Evolutionary conservation across 2,113 vertebrate species (phyloP).

Genomic region (Gymnocephalus cernua): DNA sequence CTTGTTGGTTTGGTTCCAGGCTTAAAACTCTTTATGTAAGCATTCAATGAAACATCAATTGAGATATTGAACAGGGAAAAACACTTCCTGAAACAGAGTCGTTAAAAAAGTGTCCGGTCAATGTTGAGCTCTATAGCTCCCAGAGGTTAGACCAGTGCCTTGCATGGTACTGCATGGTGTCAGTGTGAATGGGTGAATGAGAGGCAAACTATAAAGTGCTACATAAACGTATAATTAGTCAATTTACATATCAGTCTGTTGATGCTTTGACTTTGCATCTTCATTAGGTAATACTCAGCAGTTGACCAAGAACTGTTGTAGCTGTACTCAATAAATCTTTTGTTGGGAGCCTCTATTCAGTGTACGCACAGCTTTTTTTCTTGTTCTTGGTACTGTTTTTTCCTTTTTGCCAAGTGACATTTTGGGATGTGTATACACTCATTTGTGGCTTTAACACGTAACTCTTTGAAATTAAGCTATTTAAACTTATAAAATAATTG

Average conservation of each 20-base stretch:
- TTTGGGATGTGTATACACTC: neutral
- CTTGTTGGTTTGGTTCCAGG: no score
- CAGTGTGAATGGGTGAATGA: neutral
- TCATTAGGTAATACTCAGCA: neutral
- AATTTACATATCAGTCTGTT: no score
- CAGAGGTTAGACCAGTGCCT: neutral
- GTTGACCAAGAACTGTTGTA: neutral
- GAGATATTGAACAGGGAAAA: no score
- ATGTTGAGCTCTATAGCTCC: no score
- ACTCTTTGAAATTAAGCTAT: neutral
- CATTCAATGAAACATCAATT: no score
- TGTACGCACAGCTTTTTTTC: no score
- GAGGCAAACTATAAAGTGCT: no score
- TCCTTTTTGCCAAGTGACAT: neutral
- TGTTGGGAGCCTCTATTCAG: neutral
- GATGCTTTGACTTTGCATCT: neutral
- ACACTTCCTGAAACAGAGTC: no score
- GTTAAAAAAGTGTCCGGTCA: no score
- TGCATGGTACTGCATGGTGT: neutral
- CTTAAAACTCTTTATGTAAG: no score
- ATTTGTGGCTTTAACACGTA: neutral
- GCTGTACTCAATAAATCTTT: neutral
- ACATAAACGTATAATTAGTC: no score
- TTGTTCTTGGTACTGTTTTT: neutral
- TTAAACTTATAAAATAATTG: neutral